These are phyloP conservation scores for Cryptops parisi DNA, from an alignment of 2,888 invertebrate species.

Conservation along the genomic window DNA sequence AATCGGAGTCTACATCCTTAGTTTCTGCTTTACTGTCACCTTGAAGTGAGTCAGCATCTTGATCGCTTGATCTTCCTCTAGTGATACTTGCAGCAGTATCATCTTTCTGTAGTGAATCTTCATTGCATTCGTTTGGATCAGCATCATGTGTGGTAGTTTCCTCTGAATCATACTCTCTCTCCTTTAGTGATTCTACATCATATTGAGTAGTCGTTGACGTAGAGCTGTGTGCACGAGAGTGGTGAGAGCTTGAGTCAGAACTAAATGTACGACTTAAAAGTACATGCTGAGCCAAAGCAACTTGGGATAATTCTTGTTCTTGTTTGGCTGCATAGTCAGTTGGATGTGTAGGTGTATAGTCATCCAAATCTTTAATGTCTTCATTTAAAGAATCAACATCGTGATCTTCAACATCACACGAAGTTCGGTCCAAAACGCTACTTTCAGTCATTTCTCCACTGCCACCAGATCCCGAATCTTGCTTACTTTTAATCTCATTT, in stretches of 20 bases:
- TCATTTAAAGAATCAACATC: slow-evolving; percentile 19
- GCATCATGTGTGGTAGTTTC: not conserved
- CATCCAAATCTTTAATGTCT: not conserved
- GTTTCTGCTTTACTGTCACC: slow-evolving; percentile 5
- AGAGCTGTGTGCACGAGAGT: slow-evolving; percentile 15
- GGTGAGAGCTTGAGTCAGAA: slow-evolving; percentile 17
- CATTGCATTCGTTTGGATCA: slow-evolving; percentile 2
- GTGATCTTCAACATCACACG: slow-evolving; percentile 25
- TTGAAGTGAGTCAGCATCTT: slow-evolving; percentile 11
- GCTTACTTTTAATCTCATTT: slow-evolving; percentile 8
- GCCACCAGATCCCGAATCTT: slow-evolving; percentile 11
- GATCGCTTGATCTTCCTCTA: not conserved
- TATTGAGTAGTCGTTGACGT: slow-evolving; percentile 18
- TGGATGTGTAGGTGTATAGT: not conserved
- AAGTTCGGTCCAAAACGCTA: slow-evolving; percentile 36
- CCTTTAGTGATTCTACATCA: slow-evolving; percentile 19
- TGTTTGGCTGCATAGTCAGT: not conserved
- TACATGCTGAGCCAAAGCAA: slow-evolving; percentile 15
- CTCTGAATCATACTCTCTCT: slow-evolving; percentile 17
- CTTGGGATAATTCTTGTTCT: slow-evolving; percentile 6
- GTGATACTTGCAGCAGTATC: not conserved
- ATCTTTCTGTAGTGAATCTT: slow-evolving; percentile 16
- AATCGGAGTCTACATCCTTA: slow-evolving; percentile 31
- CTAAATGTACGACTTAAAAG: slow-evolving; percentile 16
- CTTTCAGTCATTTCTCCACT: slow-evolving; percentile 26